A percentile compares a stretch with the other conserved stretches of the same genome.
These are phyloP conservation scores for Marmota monax DNA, from an alignment of 2,113 vertebrate species.

Conservation along the genomic window DNA sequence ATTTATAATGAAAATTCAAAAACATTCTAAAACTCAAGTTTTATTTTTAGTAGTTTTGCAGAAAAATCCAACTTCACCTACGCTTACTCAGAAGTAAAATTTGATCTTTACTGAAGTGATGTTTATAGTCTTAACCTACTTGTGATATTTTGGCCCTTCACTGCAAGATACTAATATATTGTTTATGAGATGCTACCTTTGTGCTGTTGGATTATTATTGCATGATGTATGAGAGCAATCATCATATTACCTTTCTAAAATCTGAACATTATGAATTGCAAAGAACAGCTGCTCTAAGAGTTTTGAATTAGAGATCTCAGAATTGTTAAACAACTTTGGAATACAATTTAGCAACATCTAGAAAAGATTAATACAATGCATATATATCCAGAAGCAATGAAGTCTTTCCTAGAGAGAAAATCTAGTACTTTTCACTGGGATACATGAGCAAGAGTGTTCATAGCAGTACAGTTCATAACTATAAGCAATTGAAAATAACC, in stretches of 20 bases:
- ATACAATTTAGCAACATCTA: not conserved
- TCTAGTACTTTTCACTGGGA: not conserved
- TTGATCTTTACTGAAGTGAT: not conserved
- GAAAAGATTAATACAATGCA: not conserved
- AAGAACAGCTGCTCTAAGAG: not conserved
- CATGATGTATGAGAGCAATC: not conserved
- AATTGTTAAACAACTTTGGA: not conserved
- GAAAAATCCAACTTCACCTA: not conserved
- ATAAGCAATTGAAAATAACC: not conserved
- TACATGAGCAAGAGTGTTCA: not conserved
- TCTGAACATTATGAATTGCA: not conserved
- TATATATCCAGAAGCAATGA: not conserved
- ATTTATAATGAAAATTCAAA: not conserved
- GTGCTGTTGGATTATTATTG: not conserved
- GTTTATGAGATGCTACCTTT: not conserved
- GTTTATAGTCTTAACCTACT: not conserved
- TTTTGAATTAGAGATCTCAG: not conserved
- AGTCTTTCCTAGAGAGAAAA: not conserved
- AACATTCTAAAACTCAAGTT: not conserved
- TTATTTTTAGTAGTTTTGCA: not conserved
- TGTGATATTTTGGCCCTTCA: not conserved
- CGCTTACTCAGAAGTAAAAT: not conserved
- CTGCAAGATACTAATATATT: not conserved
- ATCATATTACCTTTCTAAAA: not conserved
- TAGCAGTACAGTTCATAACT: not conserved